Evolutionary conservation across 2,113 vertebrate species (phyloP).

Genomic region (Crotalus helleri): DNA sequence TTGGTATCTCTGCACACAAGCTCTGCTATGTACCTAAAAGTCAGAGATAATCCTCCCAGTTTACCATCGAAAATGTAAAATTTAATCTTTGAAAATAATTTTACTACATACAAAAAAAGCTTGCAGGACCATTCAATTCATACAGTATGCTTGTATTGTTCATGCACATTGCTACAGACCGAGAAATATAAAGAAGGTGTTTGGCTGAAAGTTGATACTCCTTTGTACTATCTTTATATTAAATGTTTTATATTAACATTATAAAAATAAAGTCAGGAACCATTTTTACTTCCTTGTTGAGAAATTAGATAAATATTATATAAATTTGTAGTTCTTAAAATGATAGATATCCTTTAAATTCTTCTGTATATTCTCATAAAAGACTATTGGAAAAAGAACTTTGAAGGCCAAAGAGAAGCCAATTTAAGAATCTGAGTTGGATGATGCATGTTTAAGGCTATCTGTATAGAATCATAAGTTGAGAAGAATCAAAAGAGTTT

Average conservation of each 20-base stretch:
- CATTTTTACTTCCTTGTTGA: neutral
- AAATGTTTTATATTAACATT: neutral
- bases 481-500: neutral
- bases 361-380: neutral
- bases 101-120: neutral
- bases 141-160: neutral
- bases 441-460: neutral
- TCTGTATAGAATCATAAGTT: neutral
- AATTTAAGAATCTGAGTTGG: neutral
- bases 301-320: neutral
- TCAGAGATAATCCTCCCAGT: neutral
- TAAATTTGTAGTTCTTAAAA: neutral
- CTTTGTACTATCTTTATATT: neutral
- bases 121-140: neutral
- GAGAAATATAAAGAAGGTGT: neutral
- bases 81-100: neutral
- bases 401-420: neutral
- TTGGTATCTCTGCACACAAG: neutral
- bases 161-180: neutral
- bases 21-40: neutral
- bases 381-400: neutral
- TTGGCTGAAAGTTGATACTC: neutral
- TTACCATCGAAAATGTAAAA: neutral
- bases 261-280: neutral
- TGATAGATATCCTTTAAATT: neutral